These are phyloP conservation scores for Serrognathus titanus DNA, from an alignment of 2,888 invertebrate species.

Conservation along the genomic window DNA sequence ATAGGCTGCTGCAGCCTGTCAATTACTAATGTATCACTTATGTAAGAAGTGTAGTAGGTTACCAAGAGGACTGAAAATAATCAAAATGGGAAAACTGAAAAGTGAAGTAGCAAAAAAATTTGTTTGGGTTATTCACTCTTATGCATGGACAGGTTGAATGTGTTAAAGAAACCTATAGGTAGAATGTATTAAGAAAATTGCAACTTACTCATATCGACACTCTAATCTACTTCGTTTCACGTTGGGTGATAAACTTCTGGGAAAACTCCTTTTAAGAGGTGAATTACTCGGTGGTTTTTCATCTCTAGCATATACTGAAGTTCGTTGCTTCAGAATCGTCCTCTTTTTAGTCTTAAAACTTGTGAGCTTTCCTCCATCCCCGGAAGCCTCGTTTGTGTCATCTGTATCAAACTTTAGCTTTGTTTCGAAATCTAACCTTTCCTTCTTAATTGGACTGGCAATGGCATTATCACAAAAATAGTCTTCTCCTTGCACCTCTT, in stretches of 20 bases:
- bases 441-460: conserved; percentile 14
- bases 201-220: not conserved
- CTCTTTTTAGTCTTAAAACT: conserved; percentile 16
- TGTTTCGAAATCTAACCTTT: conserved; percentile 15
- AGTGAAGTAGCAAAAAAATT: too few relatives aligned
- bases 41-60: too few relatives aligned
- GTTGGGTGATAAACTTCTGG: not conserved
- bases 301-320: conserved; percentile 12
- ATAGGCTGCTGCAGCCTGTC: too few relatives aligned
- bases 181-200: not conserved
- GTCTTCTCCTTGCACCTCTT: not conserved
- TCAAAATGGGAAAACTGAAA: too few relatives aligned
- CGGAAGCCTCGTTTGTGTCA: conserved; percentile 4
- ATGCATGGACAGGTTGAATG: not conserved
- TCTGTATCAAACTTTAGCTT: conserved; percentile 13
- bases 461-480: conserved; percentile 1
- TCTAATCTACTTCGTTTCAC: not conserved
- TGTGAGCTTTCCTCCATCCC: not conserved
- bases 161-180: not conserved
- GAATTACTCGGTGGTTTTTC: conserved; percentile 2
- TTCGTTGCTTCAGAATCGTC: conserved; percentile 14
- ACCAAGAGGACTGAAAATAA: too few relatives aligned
- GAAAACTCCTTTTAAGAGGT: not conserved
- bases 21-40: too few relatives aligned
- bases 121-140: not conserved